Evolutionary conservation across 2,113 vertebrate species (phyloP), one percentile per base, ranked within the genome.

Genomic region (Neoarius graeffei): DNA sequence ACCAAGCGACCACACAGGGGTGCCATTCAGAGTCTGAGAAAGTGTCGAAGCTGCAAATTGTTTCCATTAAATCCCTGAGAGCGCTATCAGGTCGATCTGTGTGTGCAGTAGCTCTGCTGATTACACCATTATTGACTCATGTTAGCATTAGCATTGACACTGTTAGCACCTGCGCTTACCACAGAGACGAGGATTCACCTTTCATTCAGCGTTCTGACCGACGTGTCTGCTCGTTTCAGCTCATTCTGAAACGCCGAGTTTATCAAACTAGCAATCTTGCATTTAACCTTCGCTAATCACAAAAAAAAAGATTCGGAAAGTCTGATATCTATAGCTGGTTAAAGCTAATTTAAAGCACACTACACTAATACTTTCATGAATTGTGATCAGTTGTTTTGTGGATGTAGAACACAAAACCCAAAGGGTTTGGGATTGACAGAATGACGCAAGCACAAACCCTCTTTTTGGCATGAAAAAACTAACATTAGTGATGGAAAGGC

Each of bases 41-140:
- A 76, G 86, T 64, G 69, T 84, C 15, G 69, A 83, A 87, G 86
- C 82, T 77, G 69, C 81, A 88, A 76, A 84, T 9, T 56, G 86
- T 77, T 57, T 42, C 81, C 19, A 81, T 84, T 84, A 77, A 77
- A 84, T 6, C 48, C 35, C 25, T 52, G 54, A 48, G 42, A 52
- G 67, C 19, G 10, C 81, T 60, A 77, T 74, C 86, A 77, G 1
- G 59, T 20, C 9, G 50, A 54, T 54, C 42, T 77, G 82, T 64
- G 81, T 88, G 82, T 74, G 25, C 86, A 88, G 86, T 76, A 88
- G 86, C 81, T 77, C n/a, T 30, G 9, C 30, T 83, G 86, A 87
- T 83, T 80, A 74, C 54, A 8, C 50, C 11, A 2, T 85, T 57
- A 85, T 73, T 82, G 25, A 60, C 86, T 83, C 81, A 83, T 42